A percentile compares a stretch with the other conserved stretches of the same genome.
Conservation (phyloP, 2,888 invertebrate species). For the Lampropteryx suffumata region DNA sequence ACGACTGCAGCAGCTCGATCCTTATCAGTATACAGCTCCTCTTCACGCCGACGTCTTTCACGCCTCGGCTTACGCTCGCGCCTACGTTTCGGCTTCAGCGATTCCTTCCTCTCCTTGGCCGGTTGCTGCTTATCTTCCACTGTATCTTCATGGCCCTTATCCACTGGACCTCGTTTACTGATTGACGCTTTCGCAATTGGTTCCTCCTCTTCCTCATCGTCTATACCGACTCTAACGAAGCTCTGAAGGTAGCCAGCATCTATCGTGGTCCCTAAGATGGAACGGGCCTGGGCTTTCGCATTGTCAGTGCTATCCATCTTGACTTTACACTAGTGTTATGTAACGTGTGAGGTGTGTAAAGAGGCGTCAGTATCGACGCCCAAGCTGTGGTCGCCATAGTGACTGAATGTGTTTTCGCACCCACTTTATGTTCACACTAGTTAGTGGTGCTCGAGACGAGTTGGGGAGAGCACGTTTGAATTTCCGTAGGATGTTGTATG, state of each 20-base stretch:
- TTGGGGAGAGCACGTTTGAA: slow-evolving; percentile 30
- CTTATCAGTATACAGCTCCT: slow-evolving; percentile 94
- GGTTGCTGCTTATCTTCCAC: slow-evolving; percentile 60
- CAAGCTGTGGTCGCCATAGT: slow-evolving; percentile 69
- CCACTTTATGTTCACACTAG: slow-evolving; percentile 54
- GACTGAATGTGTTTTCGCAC: slow-evolving; percentile 73
- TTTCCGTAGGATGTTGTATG: too few relatives aligned
- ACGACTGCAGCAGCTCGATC: slow-evolving; percentile 95
- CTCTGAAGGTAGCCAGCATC: slow-evolving; percentile 91
- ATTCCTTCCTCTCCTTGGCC: slow-evolving; percentile 62
- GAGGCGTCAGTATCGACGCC: slow-evolving; percentile 74
- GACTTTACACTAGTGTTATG: slow-evolving; percentile 45
- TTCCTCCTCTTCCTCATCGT: slow-evolving; percentile 73
- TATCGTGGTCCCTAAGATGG: slow-evolving; percentile 86
- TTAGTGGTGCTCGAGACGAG: slow-evolving; percentile 37
- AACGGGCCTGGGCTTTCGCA: slow-evolving; percentile 77
- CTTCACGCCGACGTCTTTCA: slow-evolving; percentile 72
- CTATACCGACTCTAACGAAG: slow-evolving; percentile 87
- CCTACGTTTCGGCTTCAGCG: slow-evolving; percentile 61
- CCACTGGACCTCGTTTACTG: slow-evolving; percentile 68
- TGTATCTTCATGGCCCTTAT: slow-evolving; percentile 51
- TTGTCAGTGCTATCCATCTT: slow-evolving; percentile 62
- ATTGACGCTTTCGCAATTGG: slow-evolving; percentile 64
- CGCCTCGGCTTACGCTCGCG: slow-evolving; percentile 65
- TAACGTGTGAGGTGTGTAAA: slow-evolving; percentile 61